Evolutionary conservation across 2,113 vertebrate genomes (phyloP), one percentile per base, ranked within the genome.

Genomic region (Trochalopteron elliotii): DNA sequence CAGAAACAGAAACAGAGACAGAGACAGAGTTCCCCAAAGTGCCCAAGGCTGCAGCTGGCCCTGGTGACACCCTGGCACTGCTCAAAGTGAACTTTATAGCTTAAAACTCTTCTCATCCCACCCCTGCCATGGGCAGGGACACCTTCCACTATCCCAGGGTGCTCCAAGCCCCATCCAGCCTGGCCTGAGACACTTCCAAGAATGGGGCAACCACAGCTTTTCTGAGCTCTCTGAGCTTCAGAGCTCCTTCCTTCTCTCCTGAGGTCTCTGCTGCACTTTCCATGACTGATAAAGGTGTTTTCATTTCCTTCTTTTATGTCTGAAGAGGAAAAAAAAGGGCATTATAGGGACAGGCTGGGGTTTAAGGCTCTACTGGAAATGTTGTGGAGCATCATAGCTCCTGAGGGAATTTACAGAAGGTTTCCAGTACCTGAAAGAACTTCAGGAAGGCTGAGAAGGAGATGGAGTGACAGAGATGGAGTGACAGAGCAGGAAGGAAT

Each of bases 21-120:
- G n/a, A n/a, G 30, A n/a, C 49, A 31, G 33, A 74, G 42, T 31
- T 93, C 75, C 44, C 31, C 55, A 6, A 44, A 88, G 40, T 6
- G 78, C 75, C 87, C 31, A 10, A 61, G 78, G 85, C 85, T 85
- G 90, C n/a, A 90, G 65, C 77, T 95, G 84, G 59, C 57, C 67
- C 82, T 64, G 35, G 35, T 10, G 25, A 42, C 9, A 7, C 18
- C 33, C 89, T 45, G 79, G 68, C 25, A 28, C 28, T 35, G 63
- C 79, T 76, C 71, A 83, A 49, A 92, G 39, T 0, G 4, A 89
- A 42, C 0, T 37, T 56, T 65, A 5, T 0, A 12, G 4, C 27
- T 57, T 1, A 6, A 72, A 88, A 7, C 1, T 8, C 57, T 4
- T 4, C 75, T 4, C 31, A 11, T 5, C 2, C n/a, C 65, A 14